phyloP scores from a whole-genome alignment of 2,888 invertebrate genomes.

The Drosophila ezoana region DNA sequence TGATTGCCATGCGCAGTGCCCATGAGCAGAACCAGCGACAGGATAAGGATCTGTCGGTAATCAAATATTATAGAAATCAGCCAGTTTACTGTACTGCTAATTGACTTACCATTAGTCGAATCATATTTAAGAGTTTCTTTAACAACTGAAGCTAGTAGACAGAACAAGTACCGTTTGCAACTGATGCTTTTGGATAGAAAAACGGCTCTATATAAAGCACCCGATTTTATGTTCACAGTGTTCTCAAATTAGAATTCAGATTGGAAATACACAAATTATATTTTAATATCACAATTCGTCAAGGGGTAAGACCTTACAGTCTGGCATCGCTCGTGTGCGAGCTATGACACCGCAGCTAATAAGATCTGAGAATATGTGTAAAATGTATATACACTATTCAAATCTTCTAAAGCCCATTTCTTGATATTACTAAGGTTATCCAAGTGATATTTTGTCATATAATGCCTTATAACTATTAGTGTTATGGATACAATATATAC shows the following conservation, averaged over 20 bases:
- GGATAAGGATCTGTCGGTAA: constrained; percentile 28
- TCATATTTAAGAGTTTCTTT: too few relatives aligned
- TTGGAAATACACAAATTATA: constrained; percentile 33
- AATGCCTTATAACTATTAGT: too few relatives aligned
- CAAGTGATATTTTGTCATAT: too few relatives aligned
- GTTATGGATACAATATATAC: too few relatives aligned
- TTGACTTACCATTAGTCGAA: constrained; percentile 39
- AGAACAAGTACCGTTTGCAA: constrained; percentile 1
- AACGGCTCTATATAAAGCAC: constrained; percentile 27
- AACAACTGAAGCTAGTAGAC: constrained; percentile 6
- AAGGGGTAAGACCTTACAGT: not conserved
- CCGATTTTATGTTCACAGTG: not conserved
- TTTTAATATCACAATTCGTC: not conserved
- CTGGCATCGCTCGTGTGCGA: not conserved
- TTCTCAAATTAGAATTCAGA: constrained; percentile 42
- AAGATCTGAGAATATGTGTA: too few relatives aligned
- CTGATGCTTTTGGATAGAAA: not conserved
- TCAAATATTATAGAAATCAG: too few relatives aligned
- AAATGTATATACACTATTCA: too few relatives aligned
- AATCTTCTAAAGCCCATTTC: too few relatives aligned
- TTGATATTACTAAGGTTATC: too few relatives aligned
- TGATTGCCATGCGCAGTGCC: constrained; percentile 25
- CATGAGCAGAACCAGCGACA: constrained; percentile 37
- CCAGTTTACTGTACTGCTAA: not conserved
- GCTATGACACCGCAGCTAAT: not conserved